These are phyloP conservation scores for Peromyscus californicus DNA, from an alignment of 2,113 vertebrate genomes.

Conservation along the genomic window DNA sequence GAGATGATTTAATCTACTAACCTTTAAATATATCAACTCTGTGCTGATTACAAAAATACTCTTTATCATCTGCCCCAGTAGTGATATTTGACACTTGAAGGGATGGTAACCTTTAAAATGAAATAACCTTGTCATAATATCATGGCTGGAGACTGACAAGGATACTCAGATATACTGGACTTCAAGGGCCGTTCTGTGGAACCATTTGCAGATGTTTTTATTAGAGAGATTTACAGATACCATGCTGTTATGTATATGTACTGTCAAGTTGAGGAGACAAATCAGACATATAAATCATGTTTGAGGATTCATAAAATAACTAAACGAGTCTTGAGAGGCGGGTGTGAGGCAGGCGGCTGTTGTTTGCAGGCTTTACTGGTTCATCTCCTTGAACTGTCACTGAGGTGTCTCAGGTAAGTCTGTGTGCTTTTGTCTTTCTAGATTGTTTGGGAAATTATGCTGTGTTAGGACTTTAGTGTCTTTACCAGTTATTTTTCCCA, in stretches of 20 bases:
- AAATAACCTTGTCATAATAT: conserved; percentile 76
- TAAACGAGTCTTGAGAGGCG: conserved; percentile 7
- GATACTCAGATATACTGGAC: conserved; percentile 63
- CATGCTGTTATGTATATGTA: neutral
- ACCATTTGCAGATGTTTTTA: conserved; percentile 66
- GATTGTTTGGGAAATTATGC: neutral
- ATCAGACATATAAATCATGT: conserved; percentile 58
- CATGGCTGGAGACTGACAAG: conserved; percentile 66
- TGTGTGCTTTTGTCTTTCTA: neutral
- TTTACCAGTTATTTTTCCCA: neutral
- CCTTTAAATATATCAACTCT: conserved; percentile 57
- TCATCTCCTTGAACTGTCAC: neutral
- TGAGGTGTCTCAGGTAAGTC: conserved; percentile 39
- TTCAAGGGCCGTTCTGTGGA: conserved; percentile 57
- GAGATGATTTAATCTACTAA: conserved; percentile 59
- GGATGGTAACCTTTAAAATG: conserved; percentile 78
- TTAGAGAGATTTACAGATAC: conserved; percentile 65
- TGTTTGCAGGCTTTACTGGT: conserved; percentile 23
- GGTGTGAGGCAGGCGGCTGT: neutral
- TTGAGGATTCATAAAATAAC: conserved; percentile 26
- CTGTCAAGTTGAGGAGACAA: conserved; percentile 58
- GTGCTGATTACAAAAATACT: conserved; percentile 64
- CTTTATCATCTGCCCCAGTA: conserved; percentile 49
- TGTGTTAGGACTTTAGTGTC: neutral
- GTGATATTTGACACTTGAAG: conserved; percentile 68